These are phyloP conservation scores for Urocyon cinereoargenteus DNA, from an alignment of 2,797 vertebrate species.

Conservation along the genomic window DNA sequence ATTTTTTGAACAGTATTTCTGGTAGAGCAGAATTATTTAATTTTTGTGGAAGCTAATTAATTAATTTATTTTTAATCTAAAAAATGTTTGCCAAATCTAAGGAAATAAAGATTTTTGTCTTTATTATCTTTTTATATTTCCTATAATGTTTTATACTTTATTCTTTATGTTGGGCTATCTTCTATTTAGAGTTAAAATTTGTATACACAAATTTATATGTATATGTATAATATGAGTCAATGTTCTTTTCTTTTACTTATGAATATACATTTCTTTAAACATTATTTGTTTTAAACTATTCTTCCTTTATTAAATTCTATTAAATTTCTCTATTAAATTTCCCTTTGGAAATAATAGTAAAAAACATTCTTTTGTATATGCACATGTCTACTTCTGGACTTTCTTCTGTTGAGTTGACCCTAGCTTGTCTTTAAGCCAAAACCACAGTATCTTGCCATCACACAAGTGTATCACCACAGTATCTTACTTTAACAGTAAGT, in stretches of 20 bases:
- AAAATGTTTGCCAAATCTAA: not conserved
- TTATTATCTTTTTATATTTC: not conserved
- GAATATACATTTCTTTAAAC: not conserved
- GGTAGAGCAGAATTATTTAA: not conserved
- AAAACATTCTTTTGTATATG: not conserved
- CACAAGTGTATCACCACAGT: too few relatives aligned
- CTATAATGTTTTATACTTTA: not conserved
- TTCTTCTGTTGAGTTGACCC: not conserved
- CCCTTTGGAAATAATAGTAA: not conserved
- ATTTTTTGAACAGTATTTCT: slow-evolving; percentile 26
- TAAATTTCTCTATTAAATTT: not conserved
- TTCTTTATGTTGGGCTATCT: not conserved
- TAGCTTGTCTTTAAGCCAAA: not conserved
- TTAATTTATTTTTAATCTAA: not conserved
- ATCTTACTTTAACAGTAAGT: not conserved
- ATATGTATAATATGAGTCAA: not conserved
- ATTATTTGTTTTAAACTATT: not conserved
- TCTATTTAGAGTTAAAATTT: not conserved
- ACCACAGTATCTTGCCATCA: not conserved
- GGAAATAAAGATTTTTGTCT: not conserved
- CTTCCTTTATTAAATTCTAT: not conserved
- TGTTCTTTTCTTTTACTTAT: not conserved
- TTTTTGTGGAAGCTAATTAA: not conserved
- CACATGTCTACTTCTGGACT: not conserved
- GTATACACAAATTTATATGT: too few relatives aligned